Conservation (phyloP, 2,113 vertebrate species). For the Mohoua ochrocephala region DNA sequence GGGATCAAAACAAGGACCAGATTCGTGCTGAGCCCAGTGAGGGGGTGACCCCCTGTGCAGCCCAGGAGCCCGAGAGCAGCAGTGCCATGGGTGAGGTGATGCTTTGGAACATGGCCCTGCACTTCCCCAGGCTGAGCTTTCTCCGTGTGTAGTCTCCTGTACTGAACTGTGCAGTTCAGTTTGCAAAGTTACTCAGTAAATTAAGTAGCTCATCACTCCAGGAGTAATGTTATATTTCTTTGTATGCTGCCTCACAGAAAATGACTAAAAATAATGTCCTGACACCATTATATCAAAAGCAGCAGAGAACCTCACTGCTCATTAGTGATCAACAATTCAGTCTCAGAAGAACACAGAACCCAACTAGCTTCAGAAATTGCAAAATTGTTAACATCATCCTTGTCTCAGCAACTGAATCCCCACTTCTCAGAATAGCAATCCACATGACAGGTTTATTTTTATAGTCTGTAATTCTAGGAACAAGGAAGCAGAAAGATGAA, state of each 20-base stretch:
- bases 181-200: not conserved
- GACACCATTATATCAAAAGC: slow-evolving; percentile 42
- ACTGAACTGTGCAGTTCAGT: not conserved
- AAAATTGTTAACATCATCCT: slow-evolving; percentile 19
- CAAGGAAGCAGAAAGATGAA: slow-evolving; percentile 39
- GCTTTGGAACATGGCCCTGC: fast-evolving
- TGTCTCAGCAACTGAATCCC: slow-evolving; percentile 47
- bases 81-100: not conserved
- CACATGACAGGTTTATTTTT: slow-evolving; percentile 64
- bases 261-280: slow-evolving; percentile 21
- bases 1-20: not conserved
- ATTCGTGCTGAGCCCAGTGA: not conserved
- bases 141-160: not conserved
- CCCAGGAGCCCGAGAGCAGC: not conserved
- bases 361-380: not conserved
- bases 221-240: not conserved
- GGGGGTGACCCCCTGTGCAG: not conserved
- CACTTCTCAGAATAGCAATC: slow-evolving; percentile 45
- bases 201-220: not conserved
- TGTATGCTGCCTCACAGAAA: not conserved
- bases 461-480: slow-evolving; percentile 54
- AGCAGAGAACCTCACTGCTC: not conserved
- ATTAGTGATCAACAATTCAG: not conserved
- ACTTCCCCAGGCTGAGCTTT: not conserved
- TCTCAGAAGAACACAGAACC: slow-evolving; percentile 8